phyloP scores from a whole-genome alignment of 1,140 invertebrate genomes.

The Drosophila dunni region DNA sequence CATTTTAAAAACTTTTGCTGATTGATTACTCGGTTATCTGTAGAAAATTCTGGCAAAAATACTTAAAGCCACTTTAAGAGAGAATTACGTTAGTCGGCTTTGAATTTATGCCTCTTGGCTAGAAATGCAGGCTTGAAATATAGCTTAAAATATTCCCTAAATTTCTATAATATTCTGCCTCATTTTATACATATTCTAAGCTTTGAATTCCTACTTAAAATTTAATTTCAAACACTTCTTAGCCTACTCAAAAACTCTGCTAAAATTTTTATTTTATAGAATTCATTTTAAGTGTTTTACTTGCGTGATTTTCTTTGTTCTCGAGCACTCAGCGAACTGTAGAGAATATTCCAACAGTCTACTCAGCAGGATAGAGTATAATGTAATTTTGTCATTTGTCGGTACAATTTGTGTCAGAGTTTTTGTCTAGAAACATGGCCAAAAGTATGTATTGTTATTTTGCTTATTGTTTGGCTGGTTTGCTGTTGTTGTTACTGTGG shows the following conservation, averaged over 20 bases:
- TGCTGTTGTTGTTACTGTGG: constrained; percentile 46
- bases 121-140: no score
- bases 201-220: background rate
- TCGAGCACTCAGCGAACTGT: background rate
- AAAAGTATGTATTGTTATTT: constrained; percentile 28
- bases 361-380: background rate
- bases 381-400: constrained; percentile 12
- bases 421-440: constrained; percentile 45
- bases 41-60: no score
- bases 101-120: no score
- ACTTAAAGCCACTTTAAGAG: background rate
- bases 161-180: background rate
- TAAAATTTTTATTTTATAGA: background rate
- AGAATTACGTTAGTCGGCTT: no score
- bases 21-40: background rate
- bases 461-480: constrained; percentile 13
- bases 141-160: no score
- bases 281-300: constrained; percentile 1
- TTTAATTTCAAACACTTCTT: background rate
- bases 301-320: background rate
- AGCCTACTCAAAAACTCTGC: background rate
- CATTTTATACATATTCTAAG: background rate
- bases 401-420: constrained; percentile 33
- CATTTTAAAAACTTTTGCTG: background rate
- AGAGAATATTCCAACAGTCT: background rate